These are phyloP conservation scores for Heliangelus exortis DNA, from an alignment of 2,797 vertebrate species.

Conservation along the genomic window DNA sequence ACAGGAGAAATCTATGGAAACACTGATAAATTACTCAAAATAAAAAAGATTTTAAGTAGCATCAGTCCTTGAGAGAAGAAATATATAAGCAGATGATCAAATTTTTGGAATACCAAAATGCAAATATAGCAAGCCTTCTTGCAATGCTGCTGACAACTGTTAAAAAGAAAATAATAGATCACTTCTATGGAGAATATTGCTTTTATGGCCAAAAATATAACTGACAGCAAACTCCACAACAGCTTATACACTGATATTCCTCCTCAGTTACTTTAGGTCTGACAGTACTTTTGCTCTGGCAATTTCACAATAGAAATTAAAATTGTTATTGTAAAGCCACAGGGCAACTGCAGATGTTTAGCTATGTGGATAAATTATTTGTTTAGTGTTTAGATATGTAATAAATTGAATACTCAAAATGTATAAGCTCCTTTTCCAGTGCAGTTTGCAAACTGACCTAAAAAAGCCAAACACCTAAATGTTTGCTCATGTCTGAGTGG, in stretches of 20 bases:
- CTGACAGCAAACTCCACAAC: background rate
- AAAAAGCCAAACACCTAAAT: background rate
- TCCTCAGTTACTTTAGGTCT: background rate
- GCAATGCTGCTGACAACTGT: background rate
- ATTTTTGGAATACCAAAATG: background rate
- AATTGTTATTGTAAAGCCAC: background rate
- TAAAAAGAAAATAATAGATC: background rate
- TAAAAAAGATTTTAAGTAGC: background rate
- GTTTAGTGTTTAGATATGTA: background rate
- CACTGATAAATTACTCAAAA: background rate
- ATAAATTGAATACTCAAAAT: background rate
- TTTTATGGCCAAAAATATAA: background rate
- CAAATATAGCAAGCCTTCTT: background rate
- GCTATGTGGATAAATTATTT: background rate
- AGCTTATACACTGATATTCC: background rate
- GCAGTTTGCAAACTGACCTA: background rate
- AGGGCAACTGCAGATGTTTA: background rate
- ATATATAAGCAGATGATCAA: background rate
- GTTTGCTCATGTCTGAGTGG: background rate
- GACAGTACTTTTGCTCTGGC: background rate
- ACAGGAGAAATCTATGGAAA: background rate
- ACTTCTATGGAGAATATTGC: background rate
- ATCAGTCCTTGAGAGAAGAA: background rate
- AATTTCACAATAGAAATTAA: background rate
- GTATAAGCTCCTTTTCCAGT: background rate